These are phyloP conservation scores for Phaenicophaeus curvirostris DNA, from an alignment of 2,797 vertebrate genomes.

Conservation along the genomic window DNA sequence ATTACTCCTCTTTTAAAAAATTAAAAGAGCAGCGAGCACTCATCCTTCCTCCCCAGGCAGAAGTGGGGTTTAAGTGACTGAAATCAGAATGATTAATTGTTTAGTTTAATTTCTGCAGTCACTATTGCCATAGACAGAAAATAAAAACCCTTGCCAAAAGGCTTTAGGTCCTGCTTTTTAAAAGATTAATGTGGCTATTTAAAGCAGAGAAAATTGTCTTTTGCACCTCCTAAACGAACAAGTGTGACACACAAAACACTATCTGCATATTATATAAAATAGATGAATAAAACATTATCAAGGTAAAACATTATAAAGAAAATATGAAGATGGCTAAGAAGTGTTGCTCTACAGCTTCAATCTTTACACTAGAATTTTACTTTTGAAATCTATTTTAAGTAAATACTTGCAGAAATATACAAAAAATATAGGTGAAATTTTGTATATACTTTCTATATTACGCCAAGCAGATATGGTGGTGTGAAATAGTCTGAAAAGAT, in stretches of 20 bases:
- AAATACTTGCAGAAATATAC: background rate
- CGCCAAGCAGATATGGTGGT: background rate
- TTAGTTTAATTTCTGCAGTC: background rate
- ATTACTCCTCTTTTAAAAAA: background rate
- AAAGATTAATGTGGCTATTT: background rate
- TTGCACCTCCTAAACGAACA: background rate
- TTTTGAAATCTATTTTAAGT: background rate
- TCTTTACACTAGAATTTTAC: background rate
- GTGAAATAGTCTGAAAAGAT: slow-evolving; percentile 26
- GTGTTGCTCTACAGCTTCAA: background rate
- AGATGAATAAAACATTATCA: background rate
- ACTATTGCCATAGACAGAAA: background rate
- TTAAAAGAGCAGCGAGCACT: background rate
- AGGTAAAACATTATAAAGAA: background rate
- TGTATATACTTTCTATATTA: background rate
- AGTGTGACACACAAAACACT: background rate
- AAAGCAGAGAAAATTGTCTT: background rate
- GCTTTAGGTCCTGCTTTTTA: background rate
- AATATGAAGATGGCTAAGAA: background rate
- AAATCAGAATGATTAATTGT: background rate
- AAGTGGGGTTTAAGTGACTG: background rate
- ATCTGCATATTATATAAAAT: background rate
- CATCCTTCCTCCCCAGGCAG: background rate
- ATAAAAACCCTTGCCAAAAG: background rate
- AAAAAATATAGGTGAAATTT: background rate